Conservation (phyloP, 2,113 vertebrate species). For the Ahaetulla prasina region DNA sequence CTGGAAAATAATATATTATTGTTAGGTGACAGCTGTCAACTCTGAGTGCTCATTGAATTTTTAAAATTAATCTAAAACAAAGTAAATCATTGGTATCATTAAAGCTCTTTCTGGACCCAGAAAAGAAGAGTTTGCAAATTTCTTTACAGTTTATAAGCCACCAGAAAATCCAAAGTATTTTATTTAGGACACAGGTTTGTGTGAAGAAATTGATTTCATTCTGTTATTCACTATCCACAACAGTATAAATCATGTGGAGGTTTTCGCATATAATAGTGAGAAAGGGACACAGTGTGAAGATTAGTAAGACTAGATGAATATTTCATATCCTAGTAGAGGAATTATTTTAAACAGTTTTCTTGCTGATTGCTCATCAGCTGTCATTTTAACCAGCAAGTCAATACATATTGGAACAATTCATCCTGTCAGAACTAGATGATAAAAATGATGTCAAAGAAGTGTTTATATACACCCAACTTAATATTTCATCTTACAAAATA, state of each 20-base stretch:
- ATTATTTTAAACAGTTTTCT: background rate
- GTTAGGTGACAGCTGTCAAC: background rate
- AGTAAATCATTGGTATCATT: background rate
- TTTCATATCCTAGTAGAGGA: background rate
- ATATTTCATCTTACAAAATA: background rate
- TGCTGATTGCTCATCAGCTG: background rate
- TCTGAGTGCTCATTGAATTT: background rate
- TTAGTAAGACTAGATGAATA: background rate
- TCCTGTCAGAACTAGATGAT: background rate
- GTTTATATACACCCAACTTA: background rate
- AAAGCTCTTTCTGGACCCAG: background rate
- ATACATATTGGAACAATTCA: background rate
- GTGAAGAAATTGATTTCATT: background rate
- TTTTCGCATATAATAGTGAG: background rate
- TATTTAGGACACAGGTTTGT: background rate
- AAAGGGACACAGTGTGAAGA: background rate
- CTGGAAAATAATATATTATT: background rate
- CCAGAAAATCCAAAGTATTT: background rate
- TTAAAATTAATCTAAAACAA: background rate
- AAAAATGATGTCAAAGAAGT: background rate
- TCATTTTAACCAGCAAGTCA: background rate
- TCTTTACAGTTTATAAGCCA: background rate
- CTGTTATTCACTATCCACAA: background rate
- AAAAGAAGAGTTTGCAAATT: background rate
- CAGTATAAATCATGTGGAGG: background rate